These are phyloP conservation scores for Tapera naevia DNA, from an alignment of 2,797 vertebrate species.

Conservation along the genomic window DNA sequence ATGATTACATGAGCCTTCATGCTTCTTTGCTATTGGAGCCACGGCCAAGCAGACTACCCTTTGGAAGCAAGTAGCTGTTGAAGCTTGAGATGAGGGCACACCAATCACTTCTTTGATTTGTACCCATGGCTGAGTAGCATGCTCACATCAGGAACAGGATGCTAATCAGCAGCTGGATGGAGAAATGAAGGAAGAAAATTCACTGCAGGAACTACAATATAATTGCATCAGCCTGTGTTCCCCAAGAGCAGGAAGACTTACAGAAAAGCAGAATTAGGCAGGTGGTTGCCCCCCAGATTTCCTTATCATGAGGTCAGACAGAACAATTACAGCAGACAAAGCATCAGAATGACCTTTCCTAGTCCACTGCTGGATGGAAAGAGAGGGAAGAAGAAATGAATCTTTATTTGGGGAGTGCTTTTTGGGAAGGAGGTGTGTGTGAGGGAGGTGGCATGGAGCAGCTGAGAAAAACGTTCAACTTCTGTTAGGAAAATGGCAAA, in stretches of 20 bases:
- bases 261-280: not conserved
- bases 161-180: not conserved
- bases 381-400: not conserved
- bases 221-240: not conserved
- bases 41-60: not conserved
- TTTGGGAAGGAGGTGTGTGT: not conserved
- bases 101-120: not conserved
- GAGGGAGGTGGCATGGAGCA: not conserved
- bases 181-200: not conserved
- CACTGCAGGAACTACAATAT: not conserved
- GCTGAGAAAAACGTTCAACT: not conserved
- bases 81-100: not conserved
- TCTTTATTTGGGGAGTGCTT: not conserved
- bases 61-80: not conserved
- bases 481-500: not conserved
- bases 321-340: not conserved
- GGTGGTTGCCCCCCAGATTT: not conserved
- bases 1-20: not conserved
- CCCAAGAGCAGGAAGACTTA: not conserved
- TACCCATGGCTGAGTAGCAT: not conserved
- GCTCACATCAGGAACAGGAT: not conserved
- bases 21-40: not conserved
- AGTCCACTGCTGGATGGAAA: not conserved
- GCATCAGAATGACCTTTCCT: not conserved
- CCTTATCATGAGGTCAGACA: not conserved